Conservation (phyloP, 1,140 invertebrate genomes). For the Eubasilissa regina region DNA sequence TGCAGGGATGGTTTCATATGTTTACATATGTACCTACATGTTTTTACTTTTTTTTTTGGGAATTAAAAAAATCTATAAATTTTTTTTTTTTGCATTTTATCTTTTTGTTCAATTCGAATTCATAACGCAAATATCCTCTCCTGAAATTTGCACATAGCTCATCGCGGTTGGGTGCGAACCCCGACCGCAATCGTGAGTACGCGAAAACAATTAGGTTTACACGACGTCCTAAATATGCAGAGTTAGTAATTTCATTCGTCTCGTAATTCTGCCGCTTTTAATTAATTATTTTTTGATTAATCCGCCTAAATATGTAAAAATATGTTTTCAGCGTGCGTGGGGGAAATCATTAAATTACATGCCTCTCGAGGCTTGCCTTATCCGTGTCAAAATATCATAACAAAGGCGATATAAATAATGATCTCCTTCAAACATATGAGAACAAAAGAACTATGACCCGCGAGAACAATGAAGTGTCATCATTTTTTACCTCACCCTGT, state of each 20-base stretch:
- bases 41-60: no score
- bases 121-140: no score
- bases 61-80: no score
- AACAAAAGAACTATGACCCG: conserved; percentile 52
- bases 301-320: conserved; percentile 19
- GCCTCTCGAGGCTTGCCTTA: conserved; percentile 33
- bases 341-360: conserved; percentile 44
- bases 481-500: conserved; percentile 20
- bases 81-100: no score
- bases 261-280: conserved; percentile 17
- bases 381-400: conserved; percentile 55
- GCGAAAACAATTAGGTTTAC: conserved; percentile 25
- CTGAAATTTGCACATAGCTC: no score
- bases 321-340: conserved; percentile 21
- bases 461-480: conserved; percentile 56
- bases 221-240: background rate
- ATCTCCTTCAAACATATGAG: conserved; percentile 48
- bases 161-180: background rate
- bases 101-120: no score
- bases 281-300: conserved; percentile 42
- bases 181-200: background rate
- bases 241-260: conserved; percentile 4
- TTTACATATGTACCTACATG: no score
- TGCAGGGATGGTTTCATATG: no score
- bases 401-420: conserved; percentile 55